Conservation (phyloP, 2,888 invertebrate genomes). For the Tribolium freemani region DNA sequence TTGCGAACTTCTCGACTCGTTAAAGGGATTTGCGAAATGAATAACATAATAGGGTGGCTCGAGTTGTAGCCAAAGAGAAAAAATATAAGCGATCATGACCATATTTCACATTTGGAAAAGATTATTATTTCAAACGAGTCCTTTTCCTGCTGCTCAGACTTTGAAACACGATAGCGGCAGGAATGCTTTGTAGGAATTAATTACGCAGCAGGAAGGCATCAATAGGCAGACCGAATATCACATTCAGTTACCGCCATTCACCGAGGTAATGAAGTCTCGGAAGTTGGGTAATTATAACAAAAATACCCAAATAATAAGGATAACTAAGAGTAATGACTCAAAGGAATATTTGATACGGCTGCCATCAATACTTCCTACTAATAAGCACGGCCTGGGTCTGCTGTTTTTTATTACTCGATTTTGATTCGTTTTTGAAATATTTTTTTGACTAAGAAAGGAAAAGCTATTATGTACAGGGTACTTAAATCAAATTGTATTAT, state of each 20-base stretch:
- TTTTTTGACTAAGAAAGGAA: no score
- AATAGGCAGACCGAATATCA: constrained; percentile 49
- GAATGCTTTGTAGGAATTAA: constrained; percentile 56
- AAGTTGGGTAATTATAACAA: constrained; percentile 54
- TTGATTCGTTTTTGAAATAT: background rate
- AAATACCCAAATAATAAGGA: constrained; percentile 53
- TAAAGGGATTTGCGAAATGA: constrained; percentile 48
- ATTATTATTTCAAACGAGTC: constrained; percentile 15
- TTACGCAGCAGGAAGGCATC: constrained; percentile 52
- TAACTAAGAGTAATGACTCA: constrained; percentile 55
- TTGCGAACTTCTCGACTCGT: constrained; percentile 46
- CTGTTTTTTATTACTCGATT: background rate
- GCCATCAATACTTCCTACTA: background rate
- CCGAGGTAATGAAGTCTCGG: constrained; percentile 54
- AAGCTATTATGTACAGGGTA: no score
- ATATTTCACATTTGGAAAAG: constrained; percentile 15
- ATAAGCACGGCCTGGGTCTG: background rate
- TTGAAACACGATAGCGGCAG: constrained; percentile 53
- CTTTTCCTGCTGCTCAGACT: constrained; percentile 38
- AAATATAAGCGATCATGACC: constrained; percentile 5
- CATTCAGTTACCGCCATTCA: constrained; percentile 47
- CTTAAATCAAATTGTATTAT: no score
- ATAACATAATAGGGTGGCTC: constrained; percentile 40
- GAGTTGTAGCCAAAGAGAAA: constrained; percentile 10
- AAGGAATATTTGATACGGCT: constrained; percentile 38